Base-by-base conservation (phyloP, 2,888 invertebrate genomes). In the Platypus cylindrus region DNA sequence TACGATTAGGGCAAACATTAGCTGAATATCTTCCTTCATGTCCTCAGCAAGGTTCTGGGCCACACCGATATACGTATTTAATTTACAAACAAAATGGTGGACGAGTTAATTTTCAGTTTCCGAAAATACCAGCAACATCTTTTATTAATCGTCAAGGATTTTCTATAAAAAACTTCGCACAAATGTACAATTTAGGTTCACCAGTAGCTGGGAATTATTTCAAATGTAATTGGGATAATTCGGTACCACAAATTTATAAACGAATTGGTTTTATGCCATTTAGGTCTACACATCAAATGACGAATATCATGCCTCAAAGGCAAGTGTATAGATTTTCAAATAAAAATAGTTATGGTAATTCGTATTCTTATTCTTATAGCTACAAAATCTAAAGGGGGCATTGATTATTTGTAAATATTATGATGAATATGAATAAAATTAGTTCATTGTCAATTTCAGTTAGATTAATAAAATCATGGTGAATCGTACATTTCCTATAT, bases 121-220 rank as follows among this genome's bases (percentile, higher is more conserved):
- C 45, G 8, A 43, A 32, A 24, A 41, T 56, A 32, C 44, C 48
- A 1, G 52, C 48, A 23, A 49, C 37, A 33, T 50, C 68, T 18
- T 67, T 65, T 1, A 67, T 66, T 15, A 66, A 65, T 34, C 63
- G 75, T 48, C 70, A 65, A 30, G 66, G 71, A 46, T 75, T 73
- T 50, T 78, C 80, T 3, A 75, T 82, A 32, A 69, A 62, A 25
- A 68, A 71, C 9, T 83, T 91, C 51, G 87, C 85, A 0, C 67
- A 72, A 38, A 87, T 87, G 51, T 80, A 91, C 57, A 70, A 74
- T 1, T 63, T 91, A 11, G 86, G 83, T 0, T 62, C 73, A 25
- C 89, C 90, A 0, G 64, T 89, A 13, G 86, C 86, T 32, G 90
- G 84, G 7, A 91, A 89, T 57, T 78, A 89, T 56, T 91, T 77